phyloP scores from a whole-genome alignment of 2,113 vertebrate genomes.

The Scalopus aquaticus region DNA sequence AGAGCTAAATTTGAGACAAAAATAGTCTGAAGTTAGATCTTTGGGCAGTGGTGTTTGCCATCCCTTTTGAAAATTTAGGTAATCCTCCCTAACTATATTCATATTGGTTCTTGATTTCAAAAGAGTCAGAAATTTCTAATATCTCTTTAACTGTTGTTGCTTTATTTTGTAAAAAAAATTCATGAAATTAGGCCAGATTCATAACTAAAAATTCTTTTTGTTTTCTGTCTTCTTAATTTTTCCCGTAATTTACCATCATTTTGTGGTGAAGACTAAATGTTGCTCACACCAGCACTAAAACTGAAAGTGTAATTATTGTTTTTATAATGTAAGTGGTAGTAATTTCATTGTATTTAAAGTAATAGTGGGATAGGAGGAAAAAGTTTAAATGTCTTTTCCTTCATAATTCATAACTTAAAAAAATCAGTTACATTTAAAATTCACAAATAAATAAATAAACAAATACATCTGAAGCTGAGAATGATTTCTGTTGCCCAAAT shows the following conservation, averaged over 20 bases:
- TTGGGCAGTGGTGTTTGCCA: not conserved
- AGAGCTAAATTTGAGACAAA: not conserved
- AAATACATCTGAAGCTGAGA: not conserved
- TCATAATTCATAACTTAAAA: not conserved
- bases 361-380: not conserved
- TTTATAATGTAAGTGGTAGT: not conserved
- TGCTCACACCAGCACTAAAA: not conserved
- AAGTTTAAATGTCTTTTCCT: not conserved
- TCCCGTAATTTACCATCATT: not conserved
- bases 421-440: not conserved
- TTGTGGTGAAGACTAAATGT: not conserved
- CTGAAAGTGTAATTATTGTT: not conserved
- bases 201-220: not conserved
- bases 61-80: not conserved
- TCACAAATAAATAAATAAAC: not conserved
- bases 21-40: not conserved
- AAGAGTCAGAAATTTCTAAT: not conserved
- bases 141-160: not conserved
- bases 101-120: not conserved
- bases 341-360: not conserved
- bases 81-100: not conserved
- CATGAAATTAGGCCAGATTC: not conserved
- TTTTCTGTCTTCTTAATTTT: constrained; percentile 11
- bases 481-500: not conserved
- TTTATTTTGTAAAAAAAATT: not conserved